Conservation (phyloP, 2,113 vertebrate species). For the Regulus satrapa region DNA sequence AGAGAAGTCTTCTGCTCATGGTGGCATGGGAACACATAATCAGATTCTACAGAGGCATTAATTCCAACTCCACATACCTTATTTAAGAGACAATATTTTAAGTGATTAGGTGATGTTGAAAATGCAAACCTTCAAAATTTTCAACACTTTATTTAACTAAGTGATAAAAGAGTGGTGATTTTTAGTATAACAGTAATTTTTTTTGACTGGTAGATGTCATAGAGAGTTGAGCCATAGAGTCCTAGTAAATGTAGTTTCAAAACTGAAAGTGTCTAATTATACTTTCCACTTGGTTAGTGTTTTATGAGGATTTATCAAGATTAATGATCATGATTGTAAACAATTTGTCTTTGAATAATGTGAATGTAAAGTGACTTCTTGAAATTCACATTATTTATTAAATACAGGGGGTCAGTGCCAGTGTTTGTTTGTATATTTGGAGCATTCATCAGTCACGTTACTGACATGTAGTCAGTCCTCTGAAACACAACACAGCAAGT, state of each 20-base stretch:
- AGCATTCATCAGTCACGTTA: conserved; percentile 37
- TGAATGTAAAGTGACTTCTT: conserved; percentile 4
- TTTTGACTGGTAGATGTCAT: background rate
- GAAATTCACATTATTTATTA: conserved; percentile 27
- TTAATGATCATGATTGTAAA: conserved; percentile 47
- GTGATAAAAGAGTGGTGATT: background rate
- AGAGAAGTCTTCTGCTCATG: background rate
- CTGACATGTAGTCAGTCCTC: conserved; percentile 44
- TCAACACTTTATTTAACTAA: background rate
- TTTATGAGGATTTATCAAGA: conserved; percentile 17
- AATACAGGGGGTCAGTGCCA: background rate
- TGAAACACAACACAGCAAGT: conserved; percentile 59
- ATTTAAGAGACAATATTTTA: background rate
- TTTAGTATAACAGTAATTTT: background rate
- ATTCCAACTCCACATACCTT: background rate
- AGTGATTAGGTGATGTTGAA: background rate
- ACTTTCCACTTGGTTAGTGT: background rate
- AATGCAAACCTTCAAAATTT: background rate
- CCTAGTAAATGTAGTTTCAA: background rate
- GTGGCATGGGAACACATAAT: background rate
- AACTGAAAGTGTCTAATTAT: conserved; percentile 1
- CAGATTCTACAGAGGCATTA: background rate
- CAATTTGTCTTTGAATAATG: background rate
- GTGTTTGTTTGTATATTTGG: conserved; percentile 30
- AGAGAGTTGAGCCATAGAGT: background rate